A percentile compares a stretch with the other conserved stretches of the same genome.
Conservation (phyloP, 2,113 vertebrate species). For the Mustela nigripes region DNA sequence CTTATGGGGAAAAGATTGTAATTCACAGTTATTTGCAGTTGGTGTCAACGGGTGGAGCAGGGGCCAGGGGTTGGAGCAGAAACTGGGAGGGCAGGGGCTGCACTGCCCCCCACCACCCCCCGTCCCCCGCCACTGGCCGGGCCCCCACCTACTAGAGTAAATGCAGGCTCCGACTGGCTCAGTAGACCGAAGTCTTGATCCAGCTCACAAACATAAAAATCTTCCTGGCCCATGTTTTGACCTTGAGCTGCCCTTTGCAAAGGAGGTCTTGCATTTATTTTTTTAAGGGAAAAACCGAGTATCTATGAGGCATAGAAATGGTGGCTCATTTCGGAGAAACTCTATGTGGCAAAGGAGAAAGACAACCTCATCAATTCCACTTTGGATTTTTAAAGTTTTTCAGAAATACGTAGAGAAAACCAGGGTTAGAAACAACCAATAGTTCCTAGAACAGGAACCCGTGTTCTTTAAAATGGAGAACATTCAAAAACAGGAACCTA, state of each 20-base stretch:
- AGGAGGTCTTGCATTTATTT: slow-evolving; percentile 39
- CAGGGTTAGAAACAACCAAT: background rate
- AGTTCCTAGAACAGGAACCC: background rate
- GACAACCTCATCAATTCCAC: background rate
- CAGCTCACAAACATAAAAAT: background rate
- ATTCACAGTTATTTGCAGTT: slow-evolving; percentile 41
- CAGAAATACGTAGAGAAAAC: slow-evolving; percentile 22
- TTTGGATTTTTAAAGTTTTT: slow-evolving; percentile 9
- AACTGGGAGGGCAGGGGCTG: background rate
- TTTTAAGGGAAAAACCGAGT: slow-evolving; percentile 17
- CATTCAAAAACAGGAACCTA: slow-evolving; percentile 4
- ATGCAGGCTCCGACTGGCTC: background rate
- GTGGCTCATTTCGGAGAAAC: slow-evolving; percentile 42
- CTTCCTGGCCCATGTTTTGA: slow-evolving; percentile 35
- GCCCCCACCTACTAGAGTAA: background rate
- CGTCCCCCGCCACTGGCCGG: fast-evolving
- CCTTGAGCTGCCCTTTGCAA: slow-evolving; percentile 48
- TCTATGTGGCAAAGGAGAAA: slow-evolving; percentile 41
- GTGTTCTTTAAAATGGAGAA: background rate
- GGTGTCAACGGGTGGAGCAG: background rate
- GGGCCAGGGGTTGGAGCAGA: background rate
- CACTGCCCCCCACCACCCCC: fast-evolving
- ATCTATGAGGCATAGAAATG: slow-evolving; percentile 13
- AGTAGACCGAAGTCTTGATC: slow-evolving; percentile 17
- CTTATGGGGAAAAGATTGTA: slow-evolving; percentile 17